Base-by-base conservation (phyloP, 1,140 invertebrate genomes). In the Drosophila truncata region DNA sequence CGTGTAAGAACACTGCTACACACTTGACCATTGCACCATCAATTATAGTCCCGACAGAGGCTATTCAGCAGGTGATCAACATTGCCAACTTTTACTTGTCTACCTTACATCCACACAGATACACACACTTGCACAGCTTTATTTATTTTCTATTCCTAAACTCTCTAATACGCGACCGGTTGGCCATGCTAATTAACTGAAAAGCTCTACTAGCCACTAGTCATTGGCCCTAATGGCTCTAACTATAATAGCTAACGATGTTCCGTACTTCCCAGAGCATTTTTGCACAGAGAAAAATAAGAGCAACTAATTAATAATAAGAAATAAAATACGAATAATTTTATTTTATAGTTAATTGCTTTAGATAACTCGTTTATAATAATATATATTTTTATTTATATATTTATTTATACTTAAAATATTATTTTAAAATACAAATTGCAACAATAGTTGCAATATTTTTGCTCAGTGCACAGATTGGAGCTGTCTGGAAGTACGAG, bases 161-260 rank as follows among this genome's bases (percentile, higher is more conserved):
- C 54, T 67, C 80, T 67, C 42, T 69, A 67, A 69, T 61, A 44
- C 35, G 46, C 31, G 71, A 78, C 76, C 75, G 67, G 77, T 78
- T 79, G 20, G 55, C 23, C 33, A 78, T 78, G 73, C 49, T 78
- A 77, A 77, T 77, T 69, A 69, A 58, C 62, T 58, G 16, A 63
- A 60, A 82, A 77, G 62, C 67, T 71, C 49, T 20, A 11, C 52
- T 29, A 16, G 35, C 31, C 31, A 20, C 58, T 55, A 62, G 47
- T 49, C 57, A 47, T 57, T 61, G 50, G 50, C 70, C 74, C 50
- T 71, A 79, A 73, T 64, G 60, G 52, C 57, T 71, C 23, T 25
- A 57, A 59, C 71, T 70, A 47, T 44, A 70, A 50, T 67, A 27
- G 49, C 49, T 37, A 76, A 55, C 73, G 39, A 65, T 39, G 37